Evolutionary conservation across 2,888 invertebrate species (phyloP).

Genomic region (Caprella mutica): DNA sequence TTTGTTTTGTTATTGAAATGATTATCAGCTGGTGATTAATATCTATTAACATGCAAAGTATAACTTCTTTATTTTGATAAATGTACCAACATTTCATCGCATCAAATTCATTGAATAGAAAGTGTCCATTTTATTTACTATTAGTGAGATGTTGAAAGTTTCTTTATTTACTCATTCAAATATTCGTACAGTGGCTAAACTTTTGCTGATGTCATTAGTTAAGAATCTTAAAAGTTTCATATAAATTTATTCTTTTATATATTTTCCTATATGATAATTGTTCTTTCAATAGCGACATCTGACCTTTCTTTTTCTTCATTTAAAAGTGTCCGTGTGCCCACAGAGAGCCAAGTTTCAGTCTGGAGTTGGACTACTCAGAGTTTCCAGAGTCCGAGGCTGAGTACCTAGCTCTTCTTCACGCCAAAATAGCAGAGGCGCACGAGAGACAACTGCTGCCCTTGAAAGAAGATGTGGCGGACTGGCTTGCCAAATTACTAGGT

Average conservation of each 20-base stretch:
- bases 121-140: no score
- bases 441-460: constrained; percentile 66
- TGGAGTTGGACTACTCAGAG: constrained; percentile 29
- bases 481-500: constrained; percentile 77
- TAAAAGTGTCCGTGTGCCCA: no score
- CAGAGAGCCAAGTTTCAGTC: constrained; percentile 32
- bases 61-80: no score
- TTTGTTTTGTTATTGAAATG: no score
- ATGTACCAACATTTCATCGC: no score
- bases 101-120: no score
- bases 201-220: not conserved
- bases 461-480: constrained; percentile 75
- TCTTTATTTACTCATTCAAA: no score
- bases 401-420: constrained; percentile 53
- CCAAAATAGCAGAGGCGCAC: constrained; percentile 62
- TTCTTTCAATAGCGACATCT: not conserved
- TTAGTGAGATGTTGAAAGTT: no score
- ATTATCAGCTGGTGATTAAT: no score
- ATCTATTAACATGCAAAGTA: no score
- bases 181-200: no score
- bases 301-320: no score
- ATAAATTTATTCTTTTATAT: not conserved
- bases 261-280: not conserved
- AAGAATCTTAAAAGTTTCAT: not conserved
- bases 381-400: constrained; percentile 48